Evolutionary conservation across 2,888 invertebrate genomes (phyloP).

Genomic region (Tetragnatha montana): DNA sequence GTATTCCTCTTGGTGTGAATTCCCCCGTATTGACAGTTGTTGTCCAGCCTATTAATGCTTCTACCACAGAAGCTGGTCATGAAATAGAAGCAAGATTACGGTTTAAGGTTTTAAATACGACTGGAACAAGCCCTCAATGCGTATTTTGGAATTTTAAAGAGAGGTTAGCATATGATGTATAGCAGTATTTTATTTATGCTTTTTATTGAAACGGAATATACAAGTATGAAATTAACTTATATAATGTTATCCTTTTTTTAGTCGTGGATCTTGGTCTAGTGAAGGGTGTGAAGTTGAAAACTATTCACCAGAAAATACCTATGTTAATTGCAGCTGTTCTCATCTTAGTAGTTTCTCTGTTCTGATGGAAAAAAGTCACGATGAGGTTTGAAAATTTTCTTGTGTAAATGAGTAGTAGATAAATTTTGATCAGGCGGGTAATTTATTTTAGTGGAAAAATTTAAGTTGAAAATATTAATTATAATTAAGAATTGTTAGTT

Average conservation of each 20-base stretch:
- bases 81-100: conserved; percentile 57
- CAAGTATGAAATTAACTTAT: not conserved
- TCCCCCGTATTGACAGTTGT: conserved; percentile 90
- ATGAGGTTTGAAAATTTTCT: conserved; percentile 35
- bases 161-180: conserved; percentile 74
- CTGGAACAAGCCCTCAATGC: conserved; percentile 92
- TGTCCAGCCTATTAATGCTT: conserved; percentile 77
- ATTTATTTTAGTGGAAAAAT: too few species aligned
- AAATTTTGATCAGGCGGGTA: too few species aligned
- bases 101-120: conserved; percentile 60
- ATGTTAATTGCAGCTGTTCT: conserved; percentile 92
- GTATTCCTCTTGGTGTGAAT: conserved; percentile 79
- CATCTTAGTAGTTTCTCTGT: conserved; percentile 94
- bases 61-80: conserved; percentile 24
- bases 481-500: too few species aligned
- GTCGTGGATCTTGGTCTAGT: conserved; percentile 72
- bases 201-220: not conserved
- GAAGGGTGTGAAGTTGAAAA: conserved; percentile 72
- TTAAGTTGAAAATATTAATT: too few species aligned
- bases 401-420: not conserved
- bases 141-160: conserved; percentile 88
- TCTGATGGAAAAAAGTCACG: conserved; percentile 73
- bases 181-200: not conserved
- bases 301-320: conserved; percentile 60
- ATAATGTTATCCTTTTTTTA: conserved; percentile 1